Evolutionary conservation across 30 jellyfish, hydroid and myxozoan species (phyloP).

Genomic region (Chironex yamaguchii): DNA sequence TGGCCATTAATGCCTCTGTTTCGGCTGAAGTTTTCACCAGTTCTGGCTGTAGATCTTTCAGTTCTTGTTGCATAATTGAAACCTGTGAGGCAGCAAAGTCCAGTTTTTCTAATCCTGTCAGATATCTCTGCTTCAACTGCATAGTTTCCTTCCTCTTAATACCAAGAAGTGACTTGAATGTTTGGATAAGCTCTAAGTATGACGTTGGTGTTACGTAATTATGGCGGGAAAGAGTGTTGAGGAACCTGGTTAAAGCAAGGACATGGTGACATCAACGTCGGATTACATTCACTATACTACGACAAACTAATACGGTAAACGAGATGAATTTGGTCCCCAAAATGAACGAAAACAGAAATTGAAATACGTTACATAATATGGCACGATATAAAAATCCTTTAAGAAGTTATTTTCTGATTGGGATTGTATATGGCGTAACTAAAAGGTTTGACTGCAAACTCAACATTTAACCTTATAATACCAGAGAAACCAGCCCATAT

Average conservation of each 20-base stretch:
- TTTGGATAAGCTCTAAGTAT: conserved; percentile 88
- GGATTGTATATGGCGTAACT: no score
- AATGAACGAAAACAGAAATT: no score
- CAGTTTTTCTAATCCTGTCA: conserved; percentile 90
- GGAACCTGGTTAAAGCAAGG: conserved; percentile 44
- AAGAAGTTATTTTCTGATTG: no score
- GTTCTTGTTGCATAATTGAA: conserved; percentile 90
- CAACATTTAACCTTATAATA: no score
- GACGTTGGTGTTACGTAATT: conserved; percentile 99
- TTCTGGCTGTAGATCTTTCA: conserved; percentile 93
- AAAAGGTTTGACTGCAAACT: no score
- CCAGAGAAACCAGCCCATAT: no score
- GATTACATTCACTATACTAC: no score
- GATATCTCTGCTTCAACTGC: conserved; percentile 84
- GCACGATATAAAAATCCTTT: no score
- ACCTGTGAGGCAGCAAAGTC: conserved; percentile 98
- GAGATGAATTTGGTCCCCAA: no score
- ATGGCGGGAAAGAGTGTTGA: conserved; percentile 83
- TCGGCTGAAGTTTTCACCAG: conserved; percentile 97
- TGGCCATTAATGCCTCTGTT: conserved; percentile 86
- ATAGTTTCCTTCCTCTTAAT: conserved; percentile 79
- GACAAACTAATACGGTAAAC: no score
- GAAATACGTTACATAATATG: no score
- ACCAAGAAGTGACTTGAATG: conserved; percentile 81
- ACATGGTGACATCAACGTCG: background rate